Conservation (phyloP, 2,113 vertebrate species). For the Mesembrinibis cayennensis region DNA sequence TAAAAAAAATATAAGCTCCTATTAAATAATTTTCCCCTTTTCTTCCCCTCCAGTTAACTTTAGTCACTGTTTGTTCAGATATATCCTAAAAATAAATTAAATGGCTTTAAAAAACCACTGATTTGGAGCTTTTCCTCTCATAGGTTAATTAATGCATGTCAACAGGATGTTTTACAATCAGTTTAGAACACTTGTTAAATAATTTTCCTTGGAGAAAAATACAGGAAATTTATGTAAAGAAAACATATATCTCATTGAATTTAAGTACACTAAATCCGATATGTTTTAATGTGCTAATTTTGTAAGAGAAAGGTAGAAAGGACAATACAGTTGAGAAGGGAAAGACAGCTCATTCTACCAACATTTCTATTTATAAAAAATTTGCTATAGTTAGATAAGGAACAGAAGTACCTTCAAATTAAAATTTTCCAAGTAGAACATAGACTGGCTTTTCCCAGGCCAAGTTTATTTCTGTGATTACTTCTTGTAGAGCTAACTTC, state of each 20-base stretch:
- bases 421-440: not conserved
- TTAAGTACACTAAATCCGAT: not conserved
- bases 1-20: not conserved
- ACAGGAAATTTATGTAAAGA: not conserved
- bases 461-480: not conserved
- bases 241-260: not conserved
- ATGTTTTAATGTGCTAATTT: not conserved
- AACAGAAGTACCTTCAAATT: not conserved
- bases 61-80: not conserved
- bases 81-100: not conserved
- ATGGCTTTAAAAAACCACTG: rapidly evolving
- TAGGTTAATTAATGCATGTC: not conserved
- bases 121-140: not conserved
- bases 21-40: not conserved
- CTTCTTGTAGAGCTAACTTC: not conserved
- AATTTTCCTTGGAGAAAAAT: not conserved
- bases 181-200: not conserved
- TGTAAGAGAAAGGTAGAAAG: not conserved
- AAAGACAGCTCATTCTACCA: not conserved
- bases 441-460: not conserved
- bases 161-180: not conserved
- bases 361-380: not conserved
- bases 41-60: not conserved
- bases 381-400: not conserved
- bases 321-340: not conserved